A percentile compares a stretch with the other conserved stretches of the same genome.
phyloP scores from a whole-genome alignment of 2,797 vertebrate species.

The Cirrhinus mrigala region DNA sequence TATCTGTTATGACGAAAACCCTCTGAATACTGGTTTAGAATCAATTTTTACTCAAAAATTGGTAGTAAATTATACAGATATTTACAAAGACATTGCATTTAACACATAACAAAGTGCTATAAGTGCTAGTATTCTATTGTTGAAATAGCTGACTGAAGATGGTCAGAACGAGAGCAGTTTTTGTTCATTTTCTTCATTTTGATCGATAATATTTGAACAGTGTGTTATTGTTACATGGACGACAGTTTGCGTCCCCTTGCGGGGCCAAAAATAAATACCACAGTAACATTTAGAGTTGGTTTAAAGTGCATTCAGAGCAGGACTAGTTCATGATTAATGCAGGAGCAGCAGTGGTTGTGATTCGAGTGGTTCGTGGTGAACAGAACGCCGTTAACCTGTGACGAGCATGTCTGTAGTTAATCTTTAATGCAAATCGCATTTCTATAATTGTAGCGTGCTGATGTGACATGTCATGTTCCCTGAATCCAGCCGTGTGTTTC shows the following conservation, averaged over 20 bases:
- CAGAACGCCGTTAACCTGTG: conserved; percentile 16
- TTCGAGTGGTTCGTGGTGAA: conserved; percentile 23
- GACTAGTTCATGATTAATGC: conserved; percentile 19
- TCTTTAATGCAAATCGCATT: conserved; percentile 28
- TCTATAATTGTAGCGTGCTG: conserved; percentile 22
- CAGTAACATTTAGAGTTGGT: neutral
- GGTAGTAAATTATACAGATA: too few relatives aligned
- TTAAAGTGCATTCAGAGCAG: neutral
- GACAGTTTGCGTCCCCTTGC: neutral
- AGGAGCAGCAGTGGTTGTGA: neutral
- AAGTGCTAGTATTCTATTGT: neutral
- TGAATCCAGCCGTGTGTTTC: conserved; percentile 3
- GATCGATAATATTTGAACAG: neutral
- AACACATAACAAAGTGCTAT: neutral
- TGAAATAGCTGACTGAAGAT: neutral
- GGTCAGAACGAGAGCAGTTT: too few relatives aligned
- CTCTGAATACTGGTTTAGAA: neutral
- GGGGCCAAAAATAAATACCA: conserved; percentile 17
- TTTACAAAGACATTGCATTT: too few relatives aligned
- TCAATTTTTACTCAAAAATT: neutral
- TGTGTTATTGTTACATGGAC: neutral
- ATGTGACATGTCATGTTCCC: conserved; percentile 17
- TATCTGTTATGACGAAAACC: neutral
- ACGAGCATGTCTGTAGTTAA: neutral
- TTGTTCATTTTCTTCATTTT: neutral